Conservation (phyloP, 1,140 invertebrate species). For the Pseudobourletiella spinata region DNA sequence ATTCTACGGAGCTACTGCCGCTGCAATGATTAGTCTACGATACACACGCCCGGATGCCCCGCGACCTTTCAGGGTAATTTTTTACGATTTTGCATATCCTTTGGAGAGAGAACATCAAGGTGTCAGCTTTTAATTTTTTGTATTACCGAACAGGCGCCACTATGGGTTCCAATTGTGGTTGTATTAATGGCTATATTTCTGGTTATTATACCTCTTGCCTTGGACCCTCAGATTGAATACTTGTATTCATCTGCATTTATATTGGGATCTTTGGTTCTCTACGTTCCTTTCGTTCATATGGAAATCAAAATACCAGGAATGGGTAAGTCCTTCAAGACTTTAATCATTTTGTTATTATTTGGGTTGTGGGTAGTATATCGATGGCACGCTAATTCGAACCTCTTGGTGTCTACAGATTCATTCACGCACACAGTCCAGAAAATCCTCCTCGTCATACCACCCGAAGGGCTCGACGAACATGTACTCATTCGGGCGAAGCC, state of each 20-base stretch:
- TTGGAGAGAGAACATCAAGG: background rate
- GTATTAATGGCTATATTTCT: conserved; percentile 45
- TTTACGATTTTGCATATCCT: background rate
- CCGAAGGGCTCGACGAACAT: background rate
- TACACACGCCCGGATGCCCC: conserved; percentile 76
- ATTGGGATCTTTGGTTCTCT: conserved; percentile 44
- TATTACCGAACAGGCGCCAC: conserved; percentile 41
- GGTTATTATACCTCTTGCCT: conserved; percentile 47
- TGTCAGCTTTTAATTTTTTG: background rate
- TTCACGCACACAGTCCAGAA: too few species aligned
- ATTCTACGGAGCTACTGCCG: conserved; percentile 84
- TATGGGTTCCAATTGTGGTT: conserved; percentile 45
- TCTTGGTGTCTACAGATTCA: too few species aligned
- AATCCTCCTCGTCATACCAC: background rate
- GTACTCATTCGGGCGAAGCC: background rate
- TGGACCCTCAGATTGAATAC: conserved; percentile 41
- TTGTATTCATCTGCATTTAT: conserved; percentile 47
- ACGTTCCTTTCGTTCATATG: conserved; percentile 47
- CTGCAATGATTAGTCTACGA: conserved; percentile 78
- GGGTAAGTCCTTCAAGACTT: too few species aligned
- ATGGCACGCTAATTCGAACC: too few species aligned
- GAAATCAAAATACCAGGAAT: conserved; percentile 38
- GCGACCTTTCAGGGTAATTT: conserved; percentile 65
- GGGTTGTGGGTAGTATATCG: too few species aligned
- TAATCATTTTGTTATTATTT: too few species aligned